Percentiles rank a stretch among this genome's conserved stretches.
Conservation (phyloP, 2,888 invertebrate species). For the Diadegma fenestrale region DNA sequence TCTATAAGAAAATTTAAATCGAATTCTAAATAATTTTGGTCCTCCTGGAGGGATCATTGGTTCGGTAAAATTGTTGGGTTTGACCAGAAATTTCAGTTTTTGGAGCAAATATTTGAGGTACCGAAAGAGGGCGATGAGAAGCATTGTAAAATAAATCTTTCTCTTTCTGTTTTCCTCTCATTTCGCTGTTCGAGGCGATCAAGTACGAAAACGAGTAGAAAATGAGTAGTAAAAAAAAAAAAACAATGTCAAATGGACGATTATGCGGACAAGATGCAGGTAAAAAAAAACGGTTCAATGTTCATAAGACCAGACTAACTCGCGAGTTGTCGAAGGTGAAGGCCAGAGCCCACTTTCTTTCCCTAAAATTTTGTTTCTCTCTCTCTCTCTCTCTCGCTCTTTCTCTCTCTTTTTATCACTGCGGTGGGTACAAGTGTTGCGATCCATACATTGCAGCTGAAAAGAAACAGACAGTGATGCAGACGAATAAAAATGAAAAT, state of each 20-base stretch:
- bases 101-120: neutral
- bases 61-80: neutral
- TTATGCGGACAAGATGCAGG: conserved; percentile 53
- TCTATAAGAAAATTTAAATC: too few species aligned
- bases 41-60: too few species aligned
- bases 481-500: conserved; percentile 24
- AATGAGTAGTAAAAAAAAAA: conserved; percentile 38
- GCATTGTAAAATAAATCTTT: conserved; percentile 39
- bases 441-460: conserved; percentile 83
- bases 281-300: conserved; percentile 46
- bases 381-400: conserved; percentile 18
- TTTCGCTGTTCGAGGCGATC: conserved; percentile 43
- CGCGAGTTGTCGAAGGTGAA: conserved; percentile 67
- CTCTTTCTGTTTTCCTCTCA: conserved; percentile 35
- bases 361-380: conserved; percentile 41
- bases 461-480: conserved; percentile 80
- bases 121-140: conserved; percentile 70
- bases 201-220: conserved; percentile 23
- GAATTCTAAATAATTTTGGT: too few species aligned
- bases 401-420: conserved; percentile 76
- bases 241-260: conserved; percentile 24
- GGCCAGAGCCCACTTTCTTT: conserved; percentile 51
- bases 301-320: conserved; percentile 78
- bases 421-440: conserved; percentile 81
- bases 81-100: conserved; percentile 1